Evolutionary conservation across 35 echinoderm and acorn worm species (phyloP), one percentile per base, ranked within the genome.

Genomic region (Strongylocentrotus purpuratus): DNA sequence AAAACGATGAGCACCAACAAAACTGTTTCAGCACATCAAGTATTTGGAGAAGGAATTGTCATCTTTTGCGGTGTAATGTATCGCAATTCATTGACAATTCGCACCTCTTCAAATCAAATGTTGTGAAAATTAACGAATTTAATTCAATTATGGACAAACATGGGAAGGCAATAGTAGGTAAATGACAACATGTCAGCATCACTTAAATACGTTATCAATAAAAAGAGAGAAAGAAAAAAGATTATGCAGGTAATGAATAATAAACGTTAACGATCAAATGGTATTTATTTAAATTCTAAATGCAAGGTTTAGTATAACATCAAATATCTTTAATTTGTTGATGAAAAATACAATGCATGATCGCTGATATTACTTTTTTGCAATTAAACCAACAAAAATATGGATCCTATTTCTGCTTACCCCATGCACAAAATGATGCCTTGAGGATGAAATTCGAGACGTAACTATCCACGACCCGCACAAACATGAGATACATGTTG

Each of bases 401-500:
- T n/a, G 17, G 52, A 78, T 78, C 25, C 65, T n/a, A 14, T 15
- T 55, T n/a, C 65, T 28, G 15, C 94, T 96, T 86, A 98, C 97
- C 97, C 92, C 96, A 96, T 0, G 97, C 95, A 88, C 92, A 94
- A n/a, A 98, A 47, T 2, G 96, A 88, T 13, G 97, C 95, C 93
- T 98, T 98, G 35, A 98, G 61, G 78, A 98, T 88, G 94, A 98
- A 98, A 33, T 94, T 86, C 1, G 94, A 48, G 25, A 98, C 87
- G 33, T 98, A 92, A 9, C 85, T 90, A 71, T 98, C 96, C 28
- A 98, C 94, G 11, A 98, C 94, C 78, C 47, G 31, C 10, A 98
- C 94, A 46, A 98, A 98, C 35, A 98, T 88, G 35, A 94, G 92
- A 59, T 98, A 98, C 95, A 96, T 96, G 90, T 98, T 98, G 85